phyloP scores from a whole-genome alignment of 2,113 vertebrate genomes.

The Lycocorax pyrrhopterus region DNA sequence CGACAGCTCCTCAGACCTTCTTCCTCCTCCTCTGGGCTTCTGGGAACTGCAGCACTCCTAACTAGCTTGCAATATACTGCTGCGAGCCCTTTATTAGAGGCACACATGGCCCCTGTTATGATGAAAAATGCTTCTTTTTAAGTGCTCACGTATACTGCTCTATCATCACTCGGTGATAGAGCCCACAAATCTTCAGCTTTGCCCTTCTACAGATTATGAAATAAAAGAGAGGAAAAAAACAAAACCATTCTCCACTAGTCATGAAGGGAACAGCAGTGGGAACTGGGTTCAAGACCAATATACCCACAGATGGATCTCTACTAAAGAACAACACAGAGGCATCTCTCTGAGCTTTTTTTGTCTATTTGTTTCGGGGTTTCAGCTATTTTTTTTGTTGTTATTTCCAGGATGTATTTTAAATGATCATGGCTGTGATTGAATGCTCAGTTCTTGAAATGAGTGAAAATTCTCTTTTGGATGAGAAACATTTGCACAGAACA shows the following conservation, averaged over 20 bases:
- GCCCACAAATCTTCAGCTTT: conserved; percentile 55
- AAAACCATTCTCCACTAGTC: neutral
- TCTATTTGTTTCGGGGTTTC: neutral
- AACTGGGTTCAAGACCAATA: neutral
- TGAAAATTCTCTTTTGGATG: neutral
- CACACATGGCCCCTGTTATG: conserved; percentile 63
- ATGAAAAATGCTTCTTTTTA: conserved; percentile 64
- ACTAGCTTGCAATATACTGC: conserved; percentile 49
- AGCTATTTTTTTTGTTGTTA: neutral
- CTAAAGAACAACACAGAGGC: neutral
- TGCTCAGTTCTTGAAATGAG: neutral
- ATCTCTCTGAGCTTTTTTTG: neutral
- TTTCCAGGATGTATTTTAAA: neutral
- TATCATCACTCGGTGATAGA: conserved; percentile 53
- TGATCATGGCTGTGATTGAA: neutral
- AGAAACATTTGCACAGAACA: neutral
- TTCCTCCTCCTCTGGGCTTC: conserved; percentile 21
- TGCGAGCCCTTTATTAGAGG: conserved; percentile 28
- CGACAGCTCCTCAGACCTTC: conserved; percentile 13
- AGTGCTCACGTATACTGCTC: conserved; percentile 38
- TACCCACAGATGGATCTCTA: neutral
- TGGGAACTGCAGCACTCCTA: conserved; percentile 33
- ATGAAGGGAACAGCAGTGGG: neutral
- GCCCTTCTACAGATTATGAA: conserved; percentile 51
- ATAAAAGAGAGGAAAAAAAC: neutral